Evolutionary conservation across 2,888 invertebrate genomes (phyloP), one percentile per base, ranked within the genome.

Genomic region (Leistus spinibarbis): DNA sequence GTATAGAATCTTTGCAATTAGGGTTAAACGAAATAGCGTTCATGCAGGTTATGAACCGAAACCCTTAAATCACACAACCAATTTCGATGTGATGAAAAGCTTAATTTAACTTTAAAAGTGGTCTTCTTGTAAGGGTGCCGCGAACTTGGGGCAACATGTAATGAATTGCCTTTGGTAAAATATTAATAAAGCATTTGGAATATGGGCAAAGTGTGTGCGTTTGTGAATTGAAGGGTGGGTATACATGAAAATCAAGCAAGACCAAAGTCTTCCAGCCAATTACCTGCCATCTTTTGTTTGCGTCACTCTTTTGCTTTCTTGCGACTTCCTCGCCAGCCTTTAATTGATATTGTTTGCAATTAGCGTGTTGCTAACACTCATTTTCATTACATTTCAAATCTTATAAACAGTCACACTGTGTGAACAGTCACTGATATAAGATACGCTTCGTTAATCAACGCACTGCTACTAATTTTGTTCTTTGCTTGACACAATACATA

Each of bases 241-340:
- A 40, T 40, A 40, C 13, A 40, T 13, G 40, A 40, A 40, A 40
- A 4, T 40, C 10, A 40, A 40, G 9, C 9, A 40, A 40, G 5
- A 72, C 66, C 57, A 72, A 40, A 72, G 66, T 72, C 66, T 72
- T 72, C 72, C 66, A 66, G 27, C 72, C 72, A 72, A 72, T 72
- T 72, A 72, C 72, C 72, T 66, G 66, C 10, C 66, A 27, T 72
- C 72, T 66, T 72, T 72, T 72, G 72, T 72, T 72, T 54, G 19
- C 24, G 64, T 22, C 24, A 63, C 63, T 23, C 64, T 64, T 23
- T 54, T 24, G 64, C 54, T 40, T 63, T 71, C 64, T 71, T 62
- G 54, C 62, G 63, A 71, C 24, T 23, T 64, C 64, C 40, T 22
- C 64, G 40, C 54, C 19, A 24, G 64, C 19, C 54, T 71, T 71